Conservation (phyloP, 2,888 invertebrate species). For the Uropetala carovei region DNA sequence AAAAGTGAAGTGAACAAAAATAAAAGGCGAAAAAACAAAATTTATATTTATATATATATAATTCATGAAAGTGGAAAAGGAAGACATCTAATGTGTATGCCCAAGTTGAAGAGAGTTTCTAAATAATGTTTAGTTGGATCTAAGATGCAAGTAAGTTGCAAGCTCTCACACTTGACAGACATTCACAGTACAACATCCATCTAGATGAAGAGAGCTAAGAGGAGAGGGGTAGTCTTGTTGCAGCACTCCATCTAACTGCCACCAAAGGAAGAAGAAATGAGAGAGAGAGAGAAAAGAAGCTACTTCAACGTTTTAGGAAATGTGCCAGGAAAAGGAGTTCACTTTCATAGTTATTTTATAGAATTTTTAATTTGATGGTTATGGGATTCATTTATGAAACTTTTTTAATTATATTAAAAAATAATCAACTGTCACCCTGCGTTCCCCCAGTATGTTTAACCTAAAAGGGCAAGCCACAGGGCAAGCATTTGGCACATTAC, state of each 20-base stretch:
- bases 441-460: conserved; percentile 60
- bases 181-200: conserved; percentile 70
- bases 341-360: conserved; percentile 54
- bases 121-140: conserved; percentile 67
- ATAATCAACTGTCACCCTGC: conserved; percentile 60
- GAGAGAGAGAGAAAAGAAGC: conserved; percentile 65
- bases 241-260: conserved; percentile 65
- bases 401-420: conserved; percentile 37
- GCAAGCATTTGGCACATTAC: conserved; percentile 68
- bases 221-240: conserved; percentile 66
- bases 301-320: conserved; percentile 63
- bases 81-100: conserved; percentile 69
- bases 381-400: conserved; percentile 61
- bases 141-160: conserved; percentile 69
- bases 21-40: conserved; percentile 67
- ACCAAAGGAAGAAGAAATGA: conserved; percentile 58
- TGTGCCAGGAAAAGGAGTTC: conserved; percentile 64
- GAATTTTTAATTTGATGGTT: conserved; percentile 56
- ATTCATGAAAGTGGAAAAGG: conserved; percentile 45
- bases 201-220: conserved; percentile 69
- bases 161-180: conserved; percentile 69
- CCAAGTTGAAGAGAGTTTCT: conserved; percentile 71
- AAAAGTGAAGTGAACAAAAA: conserved; percentile 66
- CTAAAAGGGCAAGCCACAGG: conserved; percentile 68
- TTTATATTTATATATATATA: conserved; percentile 66